Base-by-base conservation (phyloP, 2,888 invertebrate genomes). In the Ectropis crepuscularia region DNA sequence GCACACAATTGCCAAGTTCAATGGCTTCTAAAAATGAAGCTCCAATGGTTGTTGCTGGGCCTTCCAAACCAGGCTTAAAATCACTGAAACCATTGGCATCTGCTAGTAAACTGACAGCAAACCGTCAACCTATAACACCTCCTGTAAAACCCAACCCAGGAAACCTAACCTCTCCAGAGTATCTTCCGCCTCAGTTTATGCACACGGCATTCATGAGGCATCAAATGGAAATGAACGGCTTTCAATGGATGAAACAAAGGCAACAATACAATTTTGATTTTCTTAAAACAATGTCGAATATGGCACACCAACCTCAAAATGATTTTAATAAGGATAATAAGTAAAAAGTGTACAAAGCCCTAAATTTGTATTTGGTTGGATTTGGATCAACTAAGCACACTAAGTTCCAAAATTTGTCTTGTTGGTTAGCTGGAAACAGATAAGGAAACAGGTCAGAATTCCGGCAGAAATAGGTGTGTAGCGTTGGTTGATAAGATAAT, bases 291-390 rank as follows among this genome's bases (percentile, higher is more conserved):
- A 89, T 90, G 82, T 78, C 90, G 9, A 89, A 83, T 72, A 86
- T 89, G 76, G 79, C 83, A 36, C 90, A 90, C 60, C 87, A 87
- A 72, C 69, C 79, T 11, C 89, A 89, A 74, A 88, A 84, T 74
- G 90, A 90, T 73, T 90, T 86, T 73, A 88, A 82, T 70, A 89
- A 90, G 75, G 90, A 90, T 57, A 90, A 90, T 72, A 83, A 87
- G 72, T 82, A 73, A 43, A 28, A 51, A 48, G 10, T 48, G 36
- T 46, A 48, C 57, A 53, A 49, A 57, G 39, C 53, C 62, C 37
- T 51, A 41, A 51, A 16, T 43, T n/a, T 41, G n/a, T 38, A 6
- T 12, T 42, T 51, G 10, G 5, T 41, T 28, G 41, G 16, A 16
- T 51, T 28, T 10, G 8, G 41, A 11, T 4, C 16, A 28, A 28